Evolutionary conservation across 2,113 vertebrate genomes (phyloP).

Genomic region (Caracal caracal): DNA sequence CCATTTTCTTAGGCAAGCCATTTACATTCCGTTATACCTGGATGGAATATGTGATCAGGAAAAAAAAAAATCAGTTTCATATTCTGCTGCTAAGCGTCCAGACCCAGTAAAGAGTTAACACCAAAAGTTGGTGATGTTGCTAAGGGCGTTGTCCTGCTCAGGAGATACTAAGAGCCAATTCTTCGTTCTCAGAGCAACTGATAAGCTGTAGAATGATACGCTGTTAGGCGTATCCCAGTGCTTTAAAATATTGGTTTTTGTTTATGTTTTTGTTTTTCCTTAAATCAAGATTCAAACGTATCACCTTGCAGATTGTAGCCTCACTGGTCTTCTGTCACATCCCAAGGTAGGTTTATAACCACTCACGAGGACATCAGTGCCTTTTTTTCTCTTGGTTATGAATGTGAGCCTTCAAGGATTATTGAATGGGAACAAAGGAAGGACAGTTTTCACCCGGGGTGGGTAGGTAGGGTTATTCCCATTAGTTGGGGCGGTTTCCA

Average conservation of each 20-base stretch:
- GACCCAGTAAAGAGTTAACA: constrained; percentile 45
- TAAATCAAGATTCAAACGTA: neutral
- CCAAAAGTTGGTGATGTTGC: neutral
- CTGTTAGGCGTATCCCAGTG: constrained; percentile 13
- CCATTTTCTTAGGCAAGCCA: constrained; percentile 74
- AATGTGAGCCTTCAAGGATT: constrained; percentile 53
- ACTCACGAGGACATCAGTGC: neutral
- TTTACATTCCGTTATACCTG: constrained; percentile 59
- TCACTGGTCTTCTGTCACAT: neutral
- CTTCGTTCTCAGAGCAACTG: neutral
- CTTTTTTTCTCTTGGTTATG: neutral
- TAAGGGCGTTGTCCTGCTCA: constrained; percentile 36
- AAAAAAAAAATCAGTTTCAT: constrained; percentile 46
- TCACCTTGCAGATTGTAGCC: neutral
- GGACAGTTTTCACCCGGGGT: constrained; percentile 25
- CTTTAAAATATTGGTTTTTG: constrained; percentile 33
- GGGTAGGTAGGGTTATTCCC: neutral
- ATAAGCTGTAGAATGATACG: constrained; percentile 26
- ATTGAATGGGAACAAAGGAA: constrained; percentile 7
- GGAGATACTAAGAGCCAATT: neutral
- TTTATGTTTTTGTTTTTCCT: neutral
- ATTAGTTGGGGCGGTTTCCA: constrained; percentile 39
- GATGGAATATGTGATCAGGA: constrained; percentile 45
- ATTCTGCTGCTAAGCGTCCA: neutral
- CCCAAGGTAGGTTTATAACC: neutral